Evolutionary conservation across 92 coral and sea anemone species (phyloP), one percentile per base, ranked within the genome.

Genomic region (Isaurus tuberculatus): DNA sequence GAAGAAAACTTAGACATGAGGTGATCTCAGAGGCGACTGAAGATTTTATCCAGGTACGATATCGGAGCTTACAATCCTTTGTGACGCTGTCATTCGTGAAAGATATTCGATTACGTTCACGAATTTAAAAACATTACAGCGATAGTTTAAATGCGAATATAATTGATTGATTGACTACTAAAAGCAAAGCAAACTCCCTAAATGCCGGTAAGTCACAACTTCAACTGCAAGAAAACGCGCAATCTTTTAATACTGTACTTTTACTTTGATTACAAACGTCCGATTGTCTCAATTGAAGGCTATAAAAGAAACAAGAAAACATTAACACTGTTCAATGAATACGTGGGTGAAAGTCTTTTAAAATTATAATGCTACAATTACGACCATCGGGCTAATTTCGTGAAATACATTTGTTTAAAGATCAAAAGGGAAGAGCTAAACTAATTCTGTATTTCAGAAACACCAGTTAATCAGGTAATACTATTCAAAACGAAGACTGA

Each of bases 1-100:
- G 91, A 88, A 84, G 75, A 81, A 86, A 75, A 9, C 68, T 81
- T n/a, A 70, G 64, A 71, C 82, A 79, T 37, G 57, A 57, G 29
- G 82, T 63, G 29, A 77, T 26, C 34, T 77, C 26, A 16, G 49
- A 77, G 16, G 70, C 60, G 20, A 14, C 70, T 58, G 36, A 48
- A 27, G 68, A 77, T 34, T 58, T 77, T 36, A 77, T 77, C 25
- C 82, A 77, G 82, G 82, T 77, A 77, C 51, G 69, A 57, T 77
- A 77, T 32, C 70, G 70, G 55, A 58, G 9, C 55, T 60, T 60
- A 22, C 8, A 58, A 22, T n/a, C 70, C 60, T 58, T 77, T 27
- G 32, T 32, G 55, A 34, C 51, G 70, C 82, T 20, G 70, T 58
- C 69, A 77, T 36, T 77, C 55, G 82, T 77, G 82, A 77, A 77